Conservation (phyloP, 2,113 vertebrate genomes). For the Nibea albiflora region DNA sequence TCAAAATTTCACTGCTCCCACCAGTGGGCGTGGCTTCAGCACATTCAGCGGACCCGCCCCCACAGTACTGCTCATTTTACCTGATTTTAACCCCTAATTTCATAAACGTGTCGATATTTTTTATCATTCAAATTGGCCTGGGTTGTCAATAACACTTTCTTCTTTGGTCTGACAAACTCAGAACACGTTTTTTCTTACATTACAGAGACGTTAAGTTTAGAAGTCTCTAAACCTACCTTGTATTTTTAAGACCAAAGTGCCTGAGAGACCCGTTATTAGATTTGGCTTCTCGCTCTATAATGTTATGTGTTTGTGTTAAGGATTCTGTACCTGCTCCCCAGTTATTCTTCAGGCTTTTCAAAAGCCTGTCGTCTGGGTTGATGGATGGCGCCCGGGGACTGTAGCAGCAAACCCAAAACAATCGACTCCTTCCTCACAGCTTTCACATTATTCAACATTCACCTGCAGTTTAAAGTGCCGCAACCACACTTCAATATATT, state of each 20-base stretch:
- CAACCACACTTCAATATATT: slow-evolving; percentile 29
- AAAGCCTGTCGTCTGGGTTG: slow-evolving; percentile 54
- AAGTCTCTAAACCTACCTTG: slow-evolving; percentile 5
- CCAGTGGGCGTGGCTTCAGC: no score
- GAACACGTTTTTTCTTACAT: no score
- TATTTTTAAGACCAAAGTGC: slow-evolving; percentile 15
- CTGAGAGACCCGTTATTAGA: not conserved
- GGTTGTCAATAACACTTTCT: no score
- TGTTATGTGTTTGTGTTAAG: not conserved
- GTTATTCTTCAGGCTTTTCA: slow-evolving; percentile 34
- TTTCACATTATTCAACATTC: slow-evolving; percentile 26
- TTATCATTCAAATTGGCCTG: no score
- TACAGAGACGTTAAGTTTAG: no score
- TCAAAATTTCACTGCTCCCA: no score
- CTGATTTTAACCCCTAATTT: no score
- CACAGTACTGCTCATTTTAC: no score
- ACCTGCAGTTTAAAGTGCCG: slow-evolving; percentile 36
- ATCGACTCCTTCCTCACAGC: slow-evolving; percentile 44
- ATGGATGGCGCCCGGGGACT: slow-evolving; percentile 50
- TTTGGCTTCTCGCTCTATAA: not conserved
- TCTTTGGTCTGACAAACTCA: no score
- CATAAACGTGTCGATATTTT: no score
- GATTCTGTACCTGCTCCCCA: slow-evolving; percentile 24
- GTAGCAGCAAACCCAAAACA: slow-evolving; percentile 26
- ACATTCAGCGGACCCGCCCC: no score